Conservation (phyloP, 2,113 vertebrate genomes). For the Ploceus nigricollis region DNA sequence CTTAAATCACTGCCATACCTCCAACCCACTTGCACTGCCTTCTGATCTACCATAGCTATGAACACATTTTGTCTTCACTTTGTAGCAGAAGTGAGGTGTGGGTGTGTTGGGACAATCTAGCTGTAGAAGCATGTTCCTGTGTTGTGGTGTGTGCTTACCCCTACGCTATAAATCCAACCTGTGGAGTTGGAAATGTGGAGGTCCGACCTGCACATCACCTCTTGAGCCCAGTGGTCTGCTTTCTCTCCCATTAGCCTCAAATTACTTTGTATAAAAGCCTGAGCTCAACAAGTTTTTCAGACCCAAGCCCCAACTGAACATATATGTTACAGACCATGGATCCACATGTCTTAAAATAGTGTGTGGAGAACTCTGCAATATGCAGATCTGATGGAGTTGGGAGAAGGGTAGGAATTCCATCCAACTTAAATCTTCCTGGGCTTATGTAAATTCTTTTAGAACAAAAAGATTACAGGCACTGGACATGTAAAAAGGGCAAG, state of each 20-base stretch:
- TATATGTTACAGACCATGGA: not conserved
- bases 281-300: not conserved
- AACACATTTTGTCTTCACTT: not conserved
- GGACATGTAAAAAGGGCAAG: not conserved
- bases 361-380: not conserved
- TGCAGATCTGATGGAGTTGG: not conserved
- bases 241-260: not conserved
- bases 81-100: accelerated
- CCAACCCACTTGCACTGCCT: not conserved
- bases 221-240: not conserved
- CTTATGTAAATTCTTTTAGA: not conserved
- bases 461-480: not conserved
- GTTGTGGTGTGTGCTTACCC: not conserved
- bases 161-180: not conserved
- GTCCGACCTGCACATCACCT: not conserved
- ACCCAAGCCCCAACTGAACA: not conserved
- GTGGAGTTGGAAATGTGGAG: not conserved
- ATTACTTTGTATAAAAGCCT: not conserved
- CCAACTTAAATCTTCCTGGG: not conserved
- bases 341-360: not conserved
- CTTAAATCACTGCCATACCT: not conserved
- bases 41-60: not conserved
- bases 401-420: not conserved
- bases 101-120: not conserved
- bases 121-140: not conserved